These are phyloP conservation scores for Steatocranus sp. DNA, from an alignment of 2,797 vertebrate species.

Conservation along the genomic window DNA sequence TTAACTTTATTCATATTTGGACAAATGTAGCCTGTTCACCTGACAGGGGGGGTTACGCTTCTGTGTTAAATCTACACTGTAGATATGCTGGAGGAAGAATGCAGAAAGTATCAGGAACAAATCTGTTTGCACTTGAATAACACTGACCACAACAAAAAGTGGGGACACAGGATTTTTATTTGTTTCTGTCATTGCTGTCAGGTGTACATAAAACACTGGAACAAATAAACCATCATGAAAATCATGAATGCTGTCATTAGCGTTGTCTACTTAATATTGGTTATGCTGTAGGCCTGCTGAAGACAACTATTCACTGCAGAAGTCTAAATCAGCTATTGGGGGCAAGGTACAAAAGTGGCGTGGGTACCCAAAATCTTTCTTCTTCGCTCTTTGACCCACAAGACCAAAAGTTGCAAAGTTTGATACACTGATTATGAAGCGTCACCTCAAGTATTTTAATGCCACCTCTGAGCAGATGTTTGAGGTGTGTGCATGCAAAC, in stretches of 20 bases:
- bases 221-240: background rate
- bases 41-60: background rate
- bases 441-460: background rate
- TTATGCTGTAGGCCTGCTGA: background rate
- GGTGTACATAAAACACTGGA: background rate
- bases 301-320: background rate
- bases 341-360: background rate
- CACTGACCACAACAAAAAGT: background rate
- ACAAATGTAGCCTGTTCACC: background rate
- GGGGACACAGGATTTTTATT: background rate
- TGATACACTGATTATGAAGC: background rate
- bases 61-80: background rate
- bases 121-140: background rate
- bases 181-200: background rate
- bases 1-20: background rate
- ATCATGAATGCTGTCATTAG: background rate
- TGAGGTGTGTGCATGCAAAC: background rate
- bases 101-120: background rate
- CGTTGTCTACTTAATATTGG: background rate
- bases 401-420: background rate
- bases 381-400: background rate
- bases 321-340: background rate
- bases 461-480: background rate
- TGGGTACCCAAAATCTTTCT: background rate
- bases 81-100: background rate